These are phyloP conservation scores for Parochlus steinenii DNA, from an alignment of 2,888 invertebrate genomes.

Conservation along the genomic window DNA sequence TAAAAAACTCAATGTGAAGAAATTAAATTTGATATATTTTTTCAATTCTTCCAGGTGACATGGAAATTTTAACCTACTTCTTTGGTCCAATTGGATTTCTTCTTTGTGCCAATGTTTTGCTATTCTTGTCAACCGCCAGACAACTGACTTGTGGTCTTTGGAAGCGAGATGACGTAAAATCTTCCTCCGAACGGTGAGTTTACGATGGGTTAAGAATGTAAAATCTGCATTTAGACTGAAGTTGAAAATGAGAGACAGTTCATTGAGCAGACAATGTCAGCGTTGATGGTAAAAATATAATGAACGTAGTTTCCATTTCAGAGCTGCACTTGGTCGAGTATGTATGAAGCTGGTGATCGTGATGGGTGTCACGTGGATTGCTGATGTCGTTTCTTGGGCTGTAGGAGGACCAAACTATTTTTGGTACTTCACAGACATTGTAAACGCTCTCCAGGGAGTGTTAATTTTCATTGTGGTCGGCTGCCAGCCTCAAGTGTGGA, in stretches of 20 bases:
- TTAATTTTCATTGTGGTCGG: conserved; percentile 80
- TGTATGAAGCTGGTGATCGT: conserved; percentile 74
- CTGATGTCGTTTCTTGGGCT: conserved; percentile 70
- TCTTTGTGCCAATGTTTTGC: conserved; percentile 56
- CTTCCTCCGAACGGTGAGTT: conserved; percentile 54
- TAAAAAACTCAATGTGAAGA: background rate
- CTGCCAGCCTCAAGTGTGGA: conserved; percentile 68
- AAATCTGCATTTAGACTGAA: background rate
- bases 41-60: conserved; percentile 37
- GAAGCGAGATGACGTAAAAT: conserved; percentile 78
- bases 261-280: conserved; percentile 1
- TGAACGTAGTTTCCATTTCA: conserved; percentile 24
- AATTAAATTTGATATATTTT: conserved; percentile 1
- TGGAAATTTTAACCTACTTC: conserved; percentile 70
- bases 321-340: conserved; percentile 65
- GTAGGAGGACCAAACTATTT: conserved; percentile 63
- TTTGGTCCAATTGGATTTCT: conserved; percentile 69
- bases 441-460: conserved; percentile 75
- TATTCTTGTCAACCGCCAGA: conserved; percentile 66
- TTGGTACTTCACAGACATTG: conserved; percentile 71
- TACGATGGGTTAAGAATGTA: conserved; percentile 26
- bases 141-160: conserved; percentile 76
- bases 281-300: conserved; percentile 6
- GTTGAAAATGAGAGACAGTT: background rate
- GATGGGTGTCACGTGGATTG: conserved; percentile 65